phyloP scores from a whole-genome alignment of 2,797 vertebrate genomes.

The Ambastaia sidthimunki region DNA sequence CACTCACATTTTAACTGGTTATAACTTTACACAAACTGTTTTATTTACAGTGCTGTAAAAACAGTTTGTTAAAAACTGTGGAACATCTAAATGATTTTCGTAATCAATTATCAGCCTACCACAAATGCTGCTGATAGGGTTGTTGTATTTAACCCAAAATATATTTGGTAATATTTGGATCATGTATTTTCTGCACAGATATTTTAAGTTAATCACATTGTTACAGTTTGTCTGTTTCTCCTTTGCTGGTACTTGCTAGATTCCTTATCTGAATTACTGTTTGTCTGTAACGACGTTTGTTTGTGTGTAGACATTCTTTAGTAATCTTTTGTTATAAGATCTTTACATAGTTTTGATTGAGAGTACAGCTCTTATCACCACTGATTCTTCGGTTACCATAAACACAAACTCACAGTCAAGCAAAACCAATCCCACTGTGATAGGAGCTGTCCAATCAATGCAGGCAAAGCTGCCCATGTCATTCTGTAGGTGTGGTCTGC shows the following conservation, averaged over 20 bases:
- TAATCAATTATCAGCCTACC: too few species aligned
- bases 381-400: background rate
- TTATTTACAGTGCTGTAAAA: too few species aligned
- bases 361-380: constrained; percentile 34
- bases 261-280: background rate
- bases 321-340: constrained; percentile 12
- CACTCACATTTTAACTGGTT: background rate
- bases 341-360: constrained; percentile 46
- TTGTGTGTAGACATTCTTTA: constrained; percentile 9
- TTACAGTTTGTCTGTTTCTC: background rate
- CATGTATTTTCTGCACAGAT: background rate
- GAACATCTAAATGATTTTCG: background rate
- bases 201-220: background rate
- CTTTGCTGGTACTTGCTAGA: background rate
- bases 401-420: constrained; percentile 29
- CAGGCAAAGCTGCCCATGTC: constrained; percentile 71
- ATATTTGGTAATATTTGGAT: background rate
- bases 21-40: background rate
- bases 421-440: constrained; percentile 63
- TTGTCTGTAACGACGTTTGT: background rate
- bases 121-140: background rate
- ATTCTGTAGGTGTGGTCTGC: constrained; percentile 55
- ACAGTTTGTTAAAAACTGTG: background rate
- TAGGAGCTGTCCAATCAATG: constrained; percentile 79
- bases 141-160: background rate